Conservation (phyloP, 2,797 vertebrate genomes). For the Choloepus didactylus region DNA sequence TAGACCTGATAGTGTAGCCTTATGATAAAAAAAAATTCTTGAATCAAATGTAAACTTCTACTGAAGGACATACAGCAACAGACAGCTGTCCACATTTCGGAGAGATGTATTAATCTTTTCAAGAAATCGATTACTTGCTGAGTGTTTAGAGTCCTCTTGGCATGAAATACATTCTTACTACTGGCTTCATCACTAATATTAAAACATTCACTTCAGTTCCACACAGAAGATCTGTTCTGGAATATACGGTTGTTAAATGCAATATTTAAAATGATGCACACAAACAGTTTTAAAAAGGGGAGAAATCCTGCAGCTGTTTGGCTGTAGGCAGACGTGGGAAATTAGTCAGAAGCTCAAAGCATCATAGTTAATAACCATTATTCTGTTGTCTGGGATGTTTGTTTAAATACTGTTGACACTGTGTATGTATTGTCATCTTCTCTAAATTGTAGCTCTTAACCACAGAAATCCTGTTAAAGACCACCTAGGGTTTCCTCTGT, state of each 20-base stretch:
- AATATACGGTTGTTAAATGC: slow-evolving; percentile 63
- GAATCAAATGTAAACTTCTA: not conserved
- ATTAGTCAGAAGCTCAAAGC: slow-evolving; percentile 73
- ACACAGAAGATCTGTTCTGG: slow-evolving; percentile 47
- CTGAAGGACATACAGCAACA: not conserved
- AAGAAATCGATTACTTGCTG: slow-evolving; percentile 36
- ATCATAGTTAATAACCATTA: slow-evolving; percentile 79
- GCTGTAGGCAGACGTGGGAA: slow-evolving; percentile 58
- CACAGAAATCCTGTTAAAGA: slow-evolving; percentile 84
- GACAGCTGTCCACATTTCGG: not conserved
- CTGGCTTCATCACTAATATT: slow-evolving; percentile 31
- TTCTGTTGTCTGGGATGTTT: slow-evolving; percentile 78
- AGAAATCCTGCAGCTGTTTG: slow-evolving; percentile 70
- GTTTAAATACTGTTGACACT: slow-evolving; percentile 82
- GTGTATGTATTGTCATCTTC: slow-evolving; percentile 76
- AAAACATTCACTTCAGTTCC: slow-evolving; percentile 58
- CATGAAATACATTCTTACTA: slow-evolving; percentile 50
- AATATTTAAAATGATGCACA: slow-evolving; percentile 53
- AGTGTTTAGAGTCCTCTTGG: slow-evolving; percentile 6
- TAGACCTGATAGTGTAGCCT: not conserved
- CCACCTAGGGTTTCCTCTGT: slow-evolving; percentile 78
- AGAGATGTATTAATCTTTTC: not conserved
- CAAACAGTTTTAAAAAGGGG: slow-evolving; percentile 53
- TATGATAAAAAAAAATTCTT: not conserved
- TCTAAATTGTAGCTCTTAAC: slow-evolving; percentile 79